Base-by-base conservation (phyloP, 2,113 vertebrate species). In the Synchiropus splendidus region DNA sequence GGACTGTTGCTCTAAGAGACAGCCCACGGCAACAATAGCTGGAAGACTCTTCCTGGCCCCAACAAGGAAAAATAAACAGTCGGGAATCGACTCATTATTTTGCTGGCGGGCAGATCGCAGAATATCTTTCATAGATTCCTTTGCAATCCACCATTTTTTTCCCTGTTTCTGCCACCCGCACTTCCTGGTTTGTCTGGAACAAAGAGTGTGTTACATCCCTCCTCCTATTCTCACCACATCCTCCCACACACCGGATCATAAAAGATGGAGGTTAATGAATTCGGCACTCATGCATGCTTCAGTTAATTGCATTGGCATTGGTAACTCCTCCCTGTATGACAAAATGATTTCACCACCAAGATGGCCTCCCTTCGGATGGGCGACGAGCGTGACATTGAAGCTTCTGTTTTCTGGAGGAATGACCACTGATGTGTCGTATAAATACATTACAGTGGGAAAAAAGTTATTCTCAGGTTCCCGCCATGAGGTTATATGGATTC, bases 231-330 rank as follows among this genome's bases (percentile, higher is more conserved):
- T 27, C 40, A 39, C 16, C 31, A 34, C 31, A 27, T 15, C 21
- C 31, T 36, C 51, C 48, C 43, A 33, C 42, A 40, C 54, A 31
- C 3, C 39, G 41, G 38, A 42, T 57, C 54, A 61, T 74, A 55
- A 76, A 72, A 68, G 56, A 83, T 77, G 63, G 74, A 80, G 77
- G 78, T 83, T 80, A 80, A 83, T 84, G 58, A 79, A 75, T 79
- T 74, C 45, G 42, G 65, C 34, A 17, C 60, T 74, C 71, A 62
- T 71, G 80, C 70, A 45, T 76, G 66, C 62, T 60, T 72, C 51
- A 53, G 61, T 62, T 79, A 80, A 83, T 82, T 83, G 70, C 58
- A 64, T 64, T 67, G 75, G 69, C 75, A 75, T 74, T 74, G 74
- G 77, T 54, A 72, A 64, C 68, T 54, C 75, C 58, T 59, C 67